Evolutionary conservation across 1,140 invertebrate genomes (phyloP), one percentile per base, ranked within the genome.

Genomic region (Bombus terrestris): DNA sequence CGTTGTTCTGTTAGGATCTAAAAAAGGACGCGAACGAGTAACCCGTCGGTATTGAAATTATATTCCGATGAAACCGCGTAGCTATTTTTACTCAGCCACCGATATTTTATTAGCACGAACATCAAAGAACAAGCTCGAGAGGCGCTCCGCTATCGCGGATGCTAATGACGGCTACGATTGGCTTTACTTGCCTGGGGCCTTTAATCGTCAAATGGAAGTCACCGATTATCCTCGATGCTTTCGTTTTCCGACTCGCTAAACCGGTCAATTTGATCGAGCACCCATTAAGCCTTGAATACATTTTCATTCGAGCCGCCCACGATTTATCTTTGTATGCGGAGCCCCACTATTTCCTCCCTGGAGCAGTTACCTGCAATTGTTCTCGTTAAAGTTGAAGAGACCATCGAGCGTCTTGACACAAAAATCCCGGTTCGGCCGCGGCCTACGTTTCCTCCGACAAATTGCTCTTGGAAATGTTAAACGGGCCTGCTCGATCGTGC

Each of bases 241-340:
- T 43, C 72, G 32, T 47, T 77, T 41, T 25, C 12, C 53, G 69
- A 76, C 47, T 53, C 81, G 37, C 28, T 76, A 47, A 83, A 75
- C 62, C 43, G 74, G 47, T 83, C 81, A 57, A 83, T 83, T 83
- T 35, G 25, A 77, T 83, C 81, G 73, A 83, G 81, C 28, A 39
- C 62, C 81, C 62, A 83, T 83, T 83, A 83, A 69, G 28, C 41
- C 73, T 15, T 35, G 81, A 83, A 77, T 77, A 83, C 62, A 53
- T 77, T 77, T 35, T 15, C 32, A 4, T 53, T 5, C 25, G 32
- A 53, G 25, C 71, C 25, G 39, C 25, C 37, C 13, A 13, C 18
- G 18, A 62, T 28, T 39, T 39, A 39, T 25, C 53, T 37, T 77
- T n/a, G 47, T 28, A 15, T 18, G 47, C 68, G 57, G 28, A 4